Evolutionary conservation across 2,888 invertebrate species (phyloP), one percentile per base, ranked within the genome.

Genomic region (Azorinus chamasolen): DNA sequence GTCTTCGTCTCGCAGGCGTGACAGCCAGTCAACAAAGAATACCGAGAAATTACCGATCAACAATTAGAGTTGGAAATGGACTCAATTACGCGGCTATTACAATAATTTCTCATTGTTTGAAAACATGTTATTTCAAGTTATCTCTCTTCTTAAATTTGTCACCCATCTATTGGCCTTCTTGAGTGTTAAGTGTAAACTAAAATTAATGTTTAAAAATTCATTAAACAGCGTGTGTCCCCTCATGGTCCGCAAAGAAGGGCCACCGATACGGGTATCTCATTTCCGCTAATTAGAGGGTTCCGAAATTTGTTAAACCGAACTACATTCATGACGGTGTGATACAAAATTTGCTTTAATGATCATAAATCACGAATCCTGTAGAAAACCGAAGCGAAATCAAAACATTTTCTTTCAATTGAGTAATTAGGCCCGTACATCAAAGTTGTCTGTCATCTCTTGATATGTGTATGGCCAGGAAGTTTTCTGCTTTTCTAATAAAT

Each of bases 141-240:
- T 78, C 72, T 72, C 41, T 37, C 59, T 51, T 48, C 57, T 54
- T 37, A 51, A 70, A 62, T 63, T 68, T 59, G 68, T 64, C 64
- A 64, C 53, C 46, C 53, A 51, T 53, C 20, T 51, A 64, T 43
- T 45, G 41, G 51, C 22, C 41, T 43, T 72, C 68, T 64, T 32
- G 39, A 48, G 32, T 39, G n/a, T 55, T 32, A 70, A 51, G 39
- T 20, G 25, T 59, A 45, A 63, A 45, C 45, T 54, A 61, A 61
- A 64, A 78, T 78, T 78, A 69, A 69, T 72, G 72, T 73, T 69
- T 69, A 78, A 72, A 78, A 72, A 72, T 78, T 59, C 78, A 78
- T 78, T 72, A 69, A 78, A 72, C 78, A 72, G 55, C 78, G 78
- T 68, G 51, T 59, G 66, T 45, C 55, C 64, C 55, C 59, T 20